Percentiles rank a stretch among this genome's conserved stretches.
Conservation (phyloP, 2,888 invertebrate genomes). For the Adineta ricciae region DNA sequence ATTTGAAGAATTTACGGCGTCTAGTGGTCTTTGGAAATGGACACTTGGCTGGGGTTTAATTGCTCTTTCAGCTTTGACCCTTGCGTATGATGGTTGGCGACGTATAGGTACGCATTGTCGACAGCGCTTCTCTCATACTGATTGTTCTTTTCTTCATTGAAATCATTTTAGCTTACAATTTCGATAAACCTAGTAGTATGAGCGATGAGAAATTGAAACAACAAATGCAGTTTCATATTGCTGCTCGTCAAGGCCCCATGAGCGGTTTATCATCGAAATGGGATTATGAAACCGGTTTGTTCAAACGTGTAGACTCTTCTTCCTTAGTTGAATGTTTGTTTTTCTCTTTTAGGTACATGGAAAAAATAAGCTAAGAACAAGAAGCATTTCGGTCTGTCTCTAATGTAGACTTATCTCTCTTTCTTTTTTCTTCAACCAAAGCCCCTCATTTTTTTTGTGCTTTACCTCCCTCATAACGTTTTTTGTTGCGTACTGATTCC, state of each 20-base stretch:
- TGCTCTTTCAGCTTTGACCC: constrained; percentile 47
- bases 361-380: not conserved
- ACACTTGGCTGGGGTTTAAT: constrained; percentile 58
- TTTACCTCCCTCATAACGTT: not conserved
- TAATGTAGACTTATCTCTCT: not conserved
- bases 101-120: not conserved
- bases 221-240: constrained; percentile 67
- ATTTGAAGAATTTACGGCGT: constrained; percentile 69
- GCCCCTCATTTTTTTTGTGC: not conserved
- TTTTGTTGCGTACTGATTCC: not conserved
- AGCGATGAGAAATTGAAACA: constrained; percentile 64
- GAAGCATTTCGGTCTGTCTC: not conserved
- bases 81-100: constrained; percentile 18
- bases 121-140: no score
- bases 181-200: constrained; percentile 58
- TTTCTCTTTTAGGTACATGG: not conserved
- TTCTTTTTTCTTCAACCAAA: not conserved
- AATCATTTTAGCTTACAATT: not conserved
- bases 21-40: constrained; percentile 75
- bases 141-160: no score
- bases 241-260: constrained; percentile 66
- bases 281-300: constrained; percentile 71
- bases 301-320: not conserved
- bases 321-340: not conserved
- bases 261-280: constrained; percentile 69